Percentiles rank a stretch among this genome's conserved stretches.
Conservation (phyloP, 2,113 vertebrate genomes). For the Gymnogyps californianus region DNA sequence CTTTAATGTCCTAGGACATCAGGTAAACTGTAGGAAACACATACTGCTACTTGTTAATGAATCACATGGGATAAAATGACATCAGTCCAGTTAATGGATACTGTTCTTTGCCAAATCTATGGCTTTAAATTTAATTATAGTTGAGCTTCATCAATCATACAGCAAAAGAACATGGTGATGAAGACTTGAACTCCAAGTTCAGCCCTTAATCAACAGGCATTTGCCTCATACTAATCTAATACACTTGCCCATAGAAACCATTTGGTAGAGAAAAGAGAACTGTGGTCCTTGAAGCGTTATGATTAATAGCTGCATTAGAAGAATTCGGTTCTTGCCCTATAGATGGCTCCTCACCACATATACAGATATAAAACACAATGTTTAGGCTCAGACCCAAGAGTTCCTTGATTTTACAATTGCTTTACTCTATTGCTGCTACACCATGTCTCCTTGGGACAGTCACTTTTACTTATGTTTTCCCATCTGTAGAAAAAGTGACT, state of each 20-base stretch:
- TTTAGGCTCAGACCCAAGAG: background rate
- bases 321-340: background rate
- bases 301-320: slow-evolving; percentile 5
- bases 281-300: background rate
- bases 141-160: slow-evolving; percentile 53
- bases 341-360: background rate
- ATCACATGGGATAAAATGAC: slow-evolving; percentile 58
- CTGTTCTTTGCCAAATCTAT: slow-evolving; percentile 50
- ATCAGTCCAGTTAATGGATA: slow-evolving; percentile 62
- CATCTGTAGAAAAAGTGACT: background rate
- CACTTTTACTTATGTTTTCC: background rate
- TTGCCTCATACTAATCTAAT: background rate
- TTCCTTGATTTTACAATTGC: background rate
- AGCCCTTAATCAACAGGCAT: slow-evolving; percentile 12
- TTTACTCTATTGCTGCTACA: background rate
- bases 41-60: slow-evolving; percentile 57
- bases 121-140: slow-evolving; percentile 57
- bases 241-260: background rate
- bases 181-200: slow-evolving; percentile 15
- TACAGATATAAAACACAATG: background rate
- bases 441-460: background rate
- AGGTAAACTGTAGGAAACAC: slow-evolving; percentile 42
- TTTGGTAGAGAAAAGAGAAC: background rate
- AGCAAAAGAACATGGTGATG: slow-evolving; percentile 20
- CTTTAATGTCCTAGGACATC: slow-evolving; percentile 10